Percentiles rank a stretch among this genome's conserved stretches.
Evolutionary conservation across 2,113 vertebrate genomes (phyloP).

Genomic region (Raja brachyura): DNA sequence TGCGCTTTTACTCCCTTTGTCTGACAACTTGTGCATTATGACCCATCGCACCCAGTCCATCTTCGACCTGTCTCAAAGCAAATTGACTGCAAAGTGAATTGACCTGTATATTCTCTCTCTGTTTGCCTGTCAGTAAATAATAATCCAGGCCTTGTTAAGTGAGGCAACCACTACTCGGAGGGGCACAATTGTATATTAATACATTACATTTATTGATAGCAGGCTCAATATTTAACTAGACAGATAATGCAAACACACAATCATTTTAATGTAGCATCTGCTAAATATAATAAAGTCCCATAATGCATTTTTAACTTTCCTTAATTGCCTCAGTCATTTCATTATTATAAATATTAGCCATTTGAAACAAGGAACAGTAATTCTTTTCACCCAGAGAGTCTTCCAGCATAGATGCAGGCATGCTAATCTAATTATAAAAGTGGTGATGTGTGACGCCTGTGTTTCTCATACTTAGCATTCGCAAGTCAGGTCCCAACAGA

Average conservation of each 20-base stretch:
- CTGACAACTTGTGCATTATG: no score
- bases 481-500: conserved; percentile 94
- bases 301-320: conserved; percentile 93
- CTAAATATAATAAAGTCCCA: conserved; percentile 76
- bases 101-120: conserved; percentile 49
- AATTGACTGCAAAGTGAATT: conserved; percentile 19
- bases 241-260: conserved; percentile 58
- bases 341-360: conserved; percentile 96
- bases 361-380: conserved; percentile 78
- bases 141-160: conserved; percentile 42
- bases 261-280: conserved; percentile 71
- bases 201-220: conserved; percentile 54
- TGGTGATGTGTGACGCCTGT: conserved; percentile 83
- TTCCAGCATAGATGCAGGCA: conserved; percentile 79
- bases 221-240: conserved; percentile 65
- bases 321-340: conserved; percentile 89
- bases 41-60: no score
- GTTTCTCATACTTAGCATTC: conserved; percentile 96
- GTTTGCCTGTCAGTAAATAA: conserved; percentile 32
- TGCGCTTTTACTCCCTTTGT: no score
- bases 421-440: conserved; percentile 99
- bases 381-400: conserved; percentile 80
- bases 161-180: conserved; percentile 46
- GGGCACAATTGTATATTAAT: conserved; percentile 47
- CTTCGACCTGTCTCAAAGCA: not conserved